Evolutionary conservation across 2,888 invertebrate genomes (phyloP).

Genomic region (Bombylius major): DNA sequence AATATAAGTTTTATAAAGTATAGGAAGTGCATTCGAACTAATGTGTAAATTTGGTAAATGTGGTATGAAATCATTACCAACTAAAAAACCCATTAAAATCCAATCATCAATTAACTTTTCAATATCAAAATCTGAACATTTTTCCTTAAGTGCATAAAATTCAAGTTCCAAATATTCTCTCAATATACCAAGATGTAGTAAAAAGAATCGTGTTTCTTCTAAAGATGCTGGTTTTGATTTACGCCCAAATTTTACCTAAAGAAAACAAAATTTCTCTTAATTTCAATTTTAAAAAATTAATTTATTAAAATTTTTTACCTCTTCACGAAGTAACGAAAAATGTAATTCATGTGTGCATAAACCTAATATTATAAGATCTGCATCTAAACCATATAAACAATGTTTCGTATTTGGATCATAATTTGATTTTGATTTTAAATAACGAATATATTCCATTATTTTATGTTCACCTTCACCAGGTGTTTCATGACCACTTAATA

Average conservation of each 20-base stretch:
- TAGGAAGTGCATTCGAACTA: conserved; percentile 72
- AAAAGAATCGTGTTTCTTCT: conserved; percentile 84
- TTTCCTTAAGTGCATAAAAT: conserved; percentile 56
- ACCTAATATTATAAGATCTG: conserved; percentile 95
- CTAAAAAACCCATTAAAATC: conserved; percentile 93
- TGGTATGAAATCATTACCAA: conserved; percentile 97
- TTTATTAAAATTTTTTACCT: conserved; percentile 42
- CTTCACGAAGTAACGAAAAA: conserved; percentile 87
- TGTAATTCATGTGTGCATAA: conserved; percentile 91
- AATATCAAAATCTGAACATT: conserved; percentile 60
- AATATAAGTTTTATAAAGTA: conserved; percentile 80
- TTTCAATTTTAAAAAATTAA: background rate
- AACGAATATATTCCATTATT: conserved; percentile 96
- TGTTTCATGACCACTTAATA: conserved; percentile 88
- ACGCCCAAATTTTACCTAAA: conserved; percentile 61
- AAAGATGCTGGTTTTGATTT: conserved; percentile 57
- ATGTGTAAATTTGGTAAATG: conserved; percentile 92
- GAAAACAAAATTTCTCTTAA: conserved; percentile 9
- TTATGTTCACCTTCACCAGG: conserved; percentile 98
- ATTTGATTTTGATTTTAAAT: conserved; percentile 65
- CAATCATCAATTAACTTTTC: conserved; percentile 95
- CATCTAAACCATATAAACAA: conserved; percentile 93
- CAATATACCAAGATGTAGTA: conserved; percentile 82
- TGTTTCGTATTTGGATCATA: conserved; percentile 88
- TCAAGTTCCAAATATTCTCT: conserved; percentile 89